Conservation (phyloP, 2,888 invertebrate genomes). For the Drosophila vallismaia region DNA sequence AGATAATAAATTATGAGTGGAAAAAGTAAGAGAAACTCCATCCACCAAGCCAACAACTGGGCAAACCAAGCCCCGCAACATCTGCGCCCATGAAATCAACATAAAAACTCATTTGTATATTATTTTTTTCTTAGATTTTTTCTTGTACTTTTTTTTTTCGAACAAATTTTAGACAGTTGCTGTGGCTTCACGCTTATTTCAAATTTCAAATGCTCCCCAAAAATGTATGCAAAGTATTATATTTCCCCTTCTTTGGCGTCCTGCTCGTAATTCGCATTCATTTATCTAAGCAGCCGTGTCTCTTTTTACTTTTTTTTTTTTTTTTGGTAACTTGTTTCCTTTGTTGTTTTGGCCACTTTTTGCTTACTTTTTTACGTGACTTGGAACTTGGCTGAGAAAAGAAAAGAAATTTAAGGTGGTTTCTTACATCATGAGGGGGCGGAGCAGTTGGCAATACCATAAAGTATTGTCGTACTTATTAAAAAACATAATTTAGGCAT, state of each 20-base stretch:
- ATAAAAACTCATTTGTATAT: slow-evolving; percentile 78
- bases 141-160: slow-evolving; percentile 20
- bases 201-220: slow-evolving; percentile 51
- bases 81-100: slow-evolving; percentile 79
- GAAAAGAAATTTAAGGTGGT: slow-evolving; percentile 33
- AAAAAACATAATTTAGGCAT: slow-evolving; percentile 73
- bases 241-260: slow-evolving; percentile 4
- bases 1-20: slow-evolving; percentile 67
- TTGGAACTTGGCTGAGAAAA: slow-evolving; percentile 29
- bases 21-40: slow-evolving; percentile 10
- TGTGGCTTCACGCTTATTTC: slow-evolving; percentile 72
- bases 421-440: background rate
- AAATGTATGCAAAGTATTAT: slow-evolving; percentile 71
- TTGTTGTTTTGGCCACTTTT: slow-evolving; percentile 67
- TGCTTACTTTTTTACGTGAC: slow-evolving; percentile 63
- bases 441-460: slow-evolving; percentile 34
- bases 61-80: slow-evolving; percentile 47
- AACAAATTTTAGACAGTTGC: slow-evolving; percentile 64
- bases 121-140: slow-evolving; percentile 45
- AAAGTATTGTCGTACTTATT: slow-evolving; percentile 69
- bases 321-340: slow-evolving; percentile 48
- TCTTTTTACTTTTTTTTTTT: slow-evolving; percentile 38
- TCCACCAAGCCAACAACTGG: slow-evolving; percentile 11
- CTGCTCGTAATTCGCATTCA: slow-evolving; percentile 61
- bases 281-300: slow-evolving; percentile 75